Conservation (phyloP, 2,888 invertebrate genomes). For the Hololepta plana region DNA sequence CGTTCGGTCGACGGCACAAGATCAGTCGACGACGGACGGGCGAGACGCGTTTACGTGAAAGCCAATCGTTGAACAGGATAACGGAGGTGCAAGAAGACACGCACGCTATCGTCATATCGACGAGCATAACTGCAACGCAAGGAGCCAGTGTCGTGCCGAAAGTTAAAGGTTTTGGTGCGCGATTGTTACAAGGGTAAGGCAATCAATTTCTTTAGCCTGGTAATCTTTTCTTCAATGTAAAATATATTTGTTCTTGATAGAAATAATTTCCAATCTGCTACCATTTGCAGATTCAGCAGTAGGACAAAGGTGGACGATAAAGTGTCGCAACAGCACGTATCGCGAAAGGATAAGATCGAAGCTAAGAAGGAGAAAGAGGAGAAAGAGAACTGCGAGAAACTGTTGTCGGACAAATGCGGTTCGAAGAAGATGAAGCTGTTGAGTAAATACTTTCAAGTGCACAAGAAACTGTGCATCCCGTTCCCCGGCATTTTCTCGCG, state of each 20-base stretch:
- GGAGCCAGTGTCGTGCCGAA: constrained; percentile 22
- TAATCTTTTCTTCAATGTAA: too few relatives aligned
- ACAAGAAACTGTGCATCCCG: constrained; percentile 43
- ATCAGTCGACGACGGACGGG: constrained; percentile 37
- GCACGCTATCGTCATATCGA: constrained; percentile 21
- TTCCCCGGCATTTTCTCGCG: constrained; percentile 35
- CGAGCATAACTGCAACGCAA: constrained; percentile 19
- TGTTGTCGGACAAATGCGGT: constrained; percentile 19
- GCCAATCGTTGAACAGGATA: constrained; percentile 69
- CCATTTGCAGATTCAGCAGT: not conserved
- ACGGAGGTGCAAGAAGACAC: constrained; percentile 66
- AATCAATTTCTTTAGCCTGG: constrained; percentile 17
- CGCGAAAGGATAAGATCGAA: constrained; percentile 12
- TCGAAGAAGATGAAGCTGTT: constrained; percentile 40
- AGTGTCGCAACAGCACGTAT: constrained; percentile 15
- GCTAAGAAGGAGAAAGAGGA: constrained; percentile 13
- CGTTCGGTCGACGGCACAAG: constrained; percentile 32
- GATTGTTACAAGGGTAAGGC: constrained; percentile 33
- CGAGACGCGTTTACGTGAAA: constrained; percentile 53
- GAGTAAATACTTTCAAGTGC: constrained; percentile 49
- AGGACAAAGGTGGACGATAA: constrained; percentile 14
- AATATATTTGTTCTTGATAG: too few relatives aligned
- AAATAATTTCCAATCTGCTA: too few relatives aligned
- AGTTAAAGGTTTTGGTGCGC: constrained; percentile 31
- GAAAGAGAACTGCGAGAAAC: constrained; percentile 18